Conservation (phyloP, 2,113 vertebrate genomes). For the Empidonax traillii region DNA sequence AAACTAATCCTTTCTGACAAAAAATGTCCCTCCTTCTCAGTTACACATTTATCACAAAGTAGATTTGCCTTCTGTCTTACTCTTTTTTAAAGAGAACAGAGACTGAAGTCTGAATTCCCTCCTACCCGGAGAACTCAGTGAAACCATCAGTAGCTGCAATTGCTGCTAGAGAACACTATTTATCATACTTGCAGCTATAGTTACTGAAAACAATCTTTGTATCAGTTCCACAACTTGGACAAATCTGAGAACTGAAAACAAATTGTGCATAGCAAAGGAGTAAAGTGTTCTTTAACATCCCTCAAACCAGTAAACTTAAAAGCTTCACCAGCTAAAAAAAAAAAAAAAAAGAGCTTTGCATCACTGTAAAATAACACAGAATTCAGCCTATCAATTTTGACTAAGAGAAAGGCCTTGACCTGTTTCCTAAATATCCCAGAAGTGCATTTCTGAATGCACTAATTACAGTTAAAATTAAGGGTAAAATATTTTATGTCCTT, state of each 20-base stretch:
- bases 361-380: background rate
- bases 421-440: background rate
- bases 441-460: background rate
- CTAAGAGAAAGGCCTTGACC: background rate
- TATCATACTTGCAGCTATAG: background rate
- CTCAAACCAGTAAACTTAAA: background rate
- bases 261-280: background rate
- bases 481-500: background rate
- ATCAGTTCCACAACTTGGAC: background rate
- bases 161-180: background rate
- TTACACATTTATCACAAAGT: background rate
- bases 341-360: background rate
- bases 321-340: background rate
- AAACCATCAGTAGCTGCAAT: background rate
- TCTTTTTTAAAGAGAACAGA: background rate
- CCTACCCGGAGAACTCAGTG: background rate
- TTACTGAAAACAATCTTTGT: background rate
- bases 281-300: background rate
- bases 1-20: background rate
- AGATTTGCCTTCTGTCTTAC: background rate
- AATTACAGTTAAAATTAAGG: background rate
- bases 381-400: background rate
- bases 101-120: background rate
- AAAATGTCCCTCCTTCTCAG: background rate
- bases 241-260: background rate